Evolutionary conservation across 2,797 vertebrate genomes (phyloP), one percentile per base, ranked within the genome.

Genomic region (Benthosema pterotum): DNA sequence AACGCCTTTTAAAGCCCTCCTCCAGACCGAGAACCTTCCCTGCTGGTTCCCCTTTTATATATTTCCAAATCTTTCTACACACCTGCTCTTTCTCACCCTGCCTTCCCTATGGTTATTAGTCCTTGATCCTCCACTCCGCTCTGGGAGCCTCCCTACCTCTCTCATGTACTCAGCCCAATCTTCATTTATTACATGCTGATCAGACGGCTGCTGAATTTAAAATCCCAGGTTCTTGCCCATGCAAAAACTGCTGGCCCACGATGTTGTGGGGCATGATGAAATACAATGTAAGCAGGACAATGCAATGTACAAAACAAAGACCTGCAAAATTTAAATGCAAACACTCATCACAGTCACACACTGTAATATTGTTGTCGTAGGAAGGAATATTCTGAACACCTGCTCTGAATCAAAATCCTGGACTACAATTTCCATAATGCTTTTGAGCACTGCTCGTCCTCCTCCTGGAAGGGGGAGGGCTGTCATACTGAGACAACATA

Each of bases 1-100:
- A 68, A 60, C 65, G 75, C 75, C 60, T 83, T 81, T 81, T 68
- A 81, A 71, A 72, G 77, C 58, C 69, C 64, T 81, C 72, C 43
- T 14, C 46, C 18, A 65, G 63, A 54, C 52, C n/a, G 4, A 25
- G 62, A 50, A 69, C 69, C 57, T 50, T 59, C n/a, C 60, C 16
- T 5, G 2, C 16, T 5, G 2, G 32, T 68, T 71, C 65, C n/a
- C 32, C 32, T 38, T 9, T 38, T 38, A 18, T 14, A 65, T 54
- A 42, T 62, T 47, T 55, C 46, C 38, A 38, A 62, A 71, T 47
- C 22, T 68, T 47, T 60, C 13, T 66, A 17, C 12, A 9, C 32
- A 47, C 56, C 43, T 9, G 11, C 43, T 46, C 17, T 11, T 38
- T 9, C 32, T 38, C 5, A 38, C 32, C 13, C 59, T 59, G 13